These are phyloP conservation scores for Corydoras sp. DNA, from an alignment of 2,113 vertebrate genomes.

Conservation along the genomic window DNA sequence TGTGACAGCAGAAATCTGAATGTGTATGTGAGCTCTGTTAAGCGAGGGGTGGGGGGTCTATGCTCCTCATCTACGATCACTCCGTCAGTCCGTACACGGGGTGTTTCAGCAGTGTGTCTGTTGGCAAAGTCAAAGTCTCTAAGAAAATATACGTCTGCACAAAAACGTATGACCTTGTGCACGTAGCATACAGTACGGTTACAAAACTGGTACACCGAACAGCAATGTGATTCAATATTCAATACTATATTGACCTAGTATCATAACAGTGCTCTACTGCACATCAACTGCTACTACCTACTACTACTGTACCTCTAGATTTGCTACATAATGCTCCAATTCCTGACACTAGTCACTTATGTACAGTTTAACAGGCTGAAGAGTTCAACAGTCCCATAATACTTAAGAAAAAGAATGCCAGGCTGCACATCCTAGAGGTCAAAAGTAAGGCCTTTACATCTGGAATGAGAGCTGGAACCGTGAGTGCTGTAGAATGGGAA, in stretches of 20 bases:
- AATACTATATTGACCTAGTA: neutral
- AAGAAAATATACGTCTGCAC: constrained; percentile 16
- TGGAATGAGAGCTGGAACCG: neutral
- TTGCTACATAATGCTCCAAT: constrained; percentile 38
- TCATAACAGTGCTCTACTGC: neutral
- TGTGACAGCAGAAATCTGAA: constrained; percentile 67
- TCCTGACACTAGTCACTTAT: constrained; percentile 14
- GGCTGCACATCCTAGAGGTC: constrained; percentile 20
- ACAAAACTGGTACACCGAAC: neutral
- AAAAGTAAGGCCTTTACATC: constrained; percentile 28
- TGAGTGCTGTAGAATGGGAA: neutral
- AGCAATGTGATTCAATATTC: neutral
- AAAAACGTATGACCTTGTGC: constrained; percentile 6
- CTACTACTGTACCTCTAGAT: constrained; percentile 4
- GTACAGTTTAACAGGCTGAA: constrained; percentile 14
- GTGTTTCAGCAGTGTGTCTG: neutral
- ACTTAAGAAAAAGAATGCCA: neutral
- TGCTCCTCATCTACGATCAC: no score
- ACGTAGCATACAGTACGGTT: neutral
- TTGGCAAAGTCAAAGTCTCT: neutral
- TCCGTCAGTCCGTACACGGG: no score
- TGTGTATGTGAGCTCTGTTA: constrained; percentile 54
- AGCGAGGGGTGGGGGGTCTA: constrained; percentile 10
- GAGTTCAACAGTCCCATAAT: constrained; percentile 4
- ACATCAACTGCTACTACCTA: constrained; percentile 3